Base-by-base conservation (phyloP, 2,113 vertebrate genomes). In the Corythaixoides concolor region DNA sequence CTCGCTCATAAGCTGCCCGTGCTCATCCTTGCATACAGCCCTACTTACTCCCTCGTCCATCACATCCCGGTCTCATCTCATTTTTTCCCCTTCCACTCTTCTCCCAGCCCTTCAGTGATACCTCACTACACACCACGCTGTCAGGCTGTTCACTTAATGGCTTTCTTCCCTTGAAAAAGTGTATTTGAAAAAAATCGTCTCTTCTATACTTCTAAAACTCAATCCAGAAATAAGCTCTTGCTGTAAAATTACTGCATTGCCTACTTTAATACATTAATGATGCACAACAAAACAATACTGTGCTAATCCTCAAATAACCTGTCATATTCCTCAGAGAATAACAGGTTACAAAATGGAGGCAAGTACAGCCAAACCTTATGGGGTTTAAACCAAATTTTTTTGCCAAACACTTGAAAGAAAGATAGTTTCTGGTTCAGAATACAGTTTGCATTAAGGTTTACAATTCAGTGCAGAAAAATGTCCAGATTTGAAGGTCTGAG, bases 1-100 rank as follows among this genome's bases (percentile, higher is more conserved):
- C 12, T 78, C 0, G 0, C 47, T 50, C 47, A 26, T 14, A 9
- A 52, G 33, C 83, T 28, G 49, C 21, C 45, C 0, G 0, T 91
- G 90, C 53, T 93, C 83, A 84, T 10, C 68, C 82, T 77, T 73
- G 63, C 92, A 49, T 15, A 43, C 27, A 76, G 85, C 79, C 86
- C 70, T 60, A 41, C 68, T 52, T 24, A 12, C 37, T 82, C 77
- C 28, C 59, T 95, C 43, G 6, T 77, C 73, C 79, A 64, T 67
- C 90, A 74, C 27, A 55, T 56, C 35, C 64, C 33, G 32, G 83
- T 18, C 89, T 93, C 80, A 72, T 75, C 43, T 79, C 30, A 62
- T 88, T 79, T 88, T 17, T 39, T 13, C 22, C 37, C 18, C 22
- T 58, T 73, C 52, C 8, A 47, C 27, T 68, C 74, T 55, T 85